These are phyloP conservation scores for Piprites chloris DNA, from an alignment of 2,113 vertebrate genomes.

Conservation along the genomic window DNA sequence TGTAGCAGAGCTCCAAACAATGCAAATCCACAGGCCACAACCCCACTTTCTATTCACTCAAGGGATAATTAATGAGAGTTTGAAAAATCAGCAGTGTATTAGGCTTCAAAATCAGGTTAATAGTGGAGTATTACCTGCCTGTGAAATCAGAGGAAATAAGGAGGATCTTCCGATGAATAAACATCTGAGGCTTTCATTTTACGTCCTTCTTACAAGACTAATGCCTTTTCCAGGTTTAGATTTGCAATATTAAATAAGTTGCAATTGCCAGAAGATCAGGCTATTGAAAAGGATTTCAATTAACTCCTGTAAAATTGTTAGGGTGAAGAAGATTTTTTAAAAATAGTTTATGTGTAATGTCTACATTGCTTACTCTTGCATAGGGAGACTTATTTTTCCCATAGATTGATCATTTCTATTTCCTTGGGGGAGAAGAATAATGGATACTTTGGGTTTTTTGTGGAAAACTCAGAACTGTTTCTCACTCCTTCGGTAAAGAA, in stretches of 20 bases:
- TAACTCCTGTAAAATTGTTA: not conserved
- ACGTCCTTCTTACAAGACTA: not conserved
- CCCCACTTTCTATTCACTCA: not conserved
- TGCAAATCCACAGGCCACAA: not conserved
- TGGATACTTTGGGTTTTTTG: not conserved
- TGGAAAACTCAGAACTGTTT: not conserved
- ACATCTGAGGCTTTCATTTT: not conserved
- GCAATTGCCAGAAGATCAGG: not conserved
- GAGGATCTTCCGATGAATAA: not conserved
- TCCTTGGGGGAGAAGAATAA: not conserved
- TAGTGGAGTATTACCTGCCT: not conserved
- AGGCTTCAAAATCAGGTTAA: not conserved
- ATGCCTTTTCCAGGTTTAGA: not conserved
- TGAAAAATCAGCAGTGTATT: not conserved
- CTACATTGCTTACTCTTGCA: not conserved
- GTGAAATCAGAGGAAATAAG: not conserved
- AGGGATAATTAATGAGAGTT: not conserved
- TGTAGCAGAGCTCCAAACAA: not conserved
- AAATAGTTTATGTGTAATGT: not conserved
- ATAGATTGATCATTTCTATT: not conserved
- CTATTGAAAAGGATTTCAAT: not conserved
- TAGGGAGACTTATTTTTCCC: not conserved
- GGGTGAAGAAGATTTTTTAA: not conserved
- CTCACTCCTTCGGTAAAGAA: not conserved
- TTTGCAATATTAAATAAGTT: not conserved